Evolutionary conservation across 2,888 invertebrate species (phyloP).

Genomic region (Eupithecia subumbrata): DNA sequence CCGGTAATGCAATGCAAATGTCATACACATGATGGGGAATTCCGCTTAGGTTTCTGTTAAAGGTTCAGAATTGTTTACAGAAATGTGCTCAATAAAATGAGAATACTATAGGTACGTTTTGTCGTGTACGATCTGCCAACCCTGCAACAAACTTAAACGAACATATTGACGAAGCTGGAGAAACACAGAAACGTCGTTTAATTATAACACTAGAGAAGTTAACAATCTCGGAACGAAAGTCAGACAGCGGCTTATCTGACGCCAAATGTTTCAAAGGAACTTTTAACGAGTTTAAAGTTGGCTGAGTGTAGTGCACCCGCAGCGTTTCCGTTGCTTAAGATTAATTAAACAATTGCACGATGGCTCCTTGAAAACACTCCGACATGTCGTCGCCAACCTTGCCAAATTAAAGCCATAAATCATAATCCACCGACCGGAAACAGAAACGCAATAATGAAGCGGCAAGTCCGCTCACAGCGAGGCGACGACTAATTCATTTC

Average conservation of each 20-base stretch:
- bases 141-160: slow-evolving; percentile 22
- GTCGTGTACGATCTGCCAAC: background rate
- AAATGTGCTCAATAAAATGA: background rate
- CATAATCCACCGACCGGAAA: slow-evolving; percentile 79
- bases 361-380: slow-evolving; percentile 83
- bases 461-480: slow-evolving; percentile 63
- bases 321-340: slow-evolving; percentile 77
- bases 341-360: slow-evolving; percentile 84
- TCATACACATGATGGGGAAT: background rate
- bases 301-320: slow-evolving; percentile 80
- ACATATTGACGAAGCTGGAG: slow-evolving; percentile 31
- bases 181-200: slow-evolving; percentile 67
- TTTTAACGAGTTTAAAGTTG: slow-evolving; percentile 84
- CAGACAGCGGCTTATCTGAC: slow-evolving; percentile 83
- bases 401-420: slow-evolving; percentile 84
- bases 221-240: slow-evolving; percentile 78
- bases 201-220: slow-evolving; percentile 81
- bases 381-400: slow-evolving; percentile 83
- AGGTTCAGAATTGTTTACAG: background rate
- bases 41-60: background rate
- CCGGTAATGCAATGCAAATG: slow-evolving; percentile 19
- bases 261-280: slow-evolving; percentile 83
- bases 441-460: slow-evolving; percentile 79
- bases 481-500: slow-evolving; percentile 67
- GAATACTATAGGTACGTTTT: background rate